Percentiles rank a stretch among this genome's conserved stretches.
Evolutionary conservation across 2,888 invertebrate species (phyloP).

Genomic region (Catocala nupta): DNA sequence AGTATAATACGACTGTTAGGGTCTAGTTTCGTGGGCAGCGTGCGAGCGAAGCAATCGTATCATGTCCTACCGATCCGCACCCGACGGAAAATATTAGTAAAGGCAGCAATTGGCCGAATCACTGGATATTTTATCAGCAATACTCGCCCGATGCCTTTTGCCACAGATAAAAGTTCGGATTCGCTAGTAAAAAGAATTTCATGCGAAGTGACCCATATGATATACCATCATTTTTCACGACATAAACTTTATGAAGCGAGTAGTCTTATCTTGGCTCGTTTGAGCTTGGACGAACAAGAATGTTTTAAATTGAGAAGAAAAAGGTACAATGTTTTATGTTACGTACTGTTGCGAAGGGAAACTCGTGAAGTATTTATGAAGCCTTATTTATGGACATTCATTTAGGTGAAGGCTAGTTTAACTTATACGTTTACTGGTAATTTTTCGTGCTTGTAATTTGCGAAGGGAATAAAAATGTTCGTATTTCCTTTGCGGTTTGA

Average conservation of each 20-base stretch:
- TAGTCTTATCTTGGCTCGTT: conserved; percentile 56
- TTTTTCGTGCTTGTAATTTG: background rate
- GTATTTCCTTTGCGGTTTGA: no score
- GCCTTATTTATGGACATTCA: background rate
- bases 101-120: conserved; percentile 36
- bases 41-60: background rate
- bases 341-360: background rate
- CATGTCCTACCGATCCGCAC: background rate
- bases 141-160: conserved; percentile 19
- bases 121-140: conserved; percentile 35
- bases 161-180: conserved; percentile 33
- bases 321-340: conserved; percentile 12
- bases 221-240: conserved; percentile 60
- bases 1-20: background rate
- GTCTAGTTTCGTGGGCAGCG: background rate
- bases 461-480: background rate
- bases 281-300: conserved; percentile 42
- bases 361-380: background rate
- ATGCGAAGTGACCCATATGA: conserved; percentile 58
- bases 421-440: background rate
- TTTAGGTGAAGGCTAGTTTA: background rate
- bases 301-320: conserved; percentile 32
- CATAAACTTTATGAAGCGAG: conserved; percentile 65
- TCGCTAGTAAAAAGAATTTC: conserved; percentile 39
- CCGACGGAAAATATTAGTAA: conserved; percentile 31